A percentile compares a stretch with the other conserved stretches of the same genome.
These are phyloP conservation scores for Panthera leo DNA, from an alignment of 2,113 vertebrate species.

Conservation along the genomic window DNA sequence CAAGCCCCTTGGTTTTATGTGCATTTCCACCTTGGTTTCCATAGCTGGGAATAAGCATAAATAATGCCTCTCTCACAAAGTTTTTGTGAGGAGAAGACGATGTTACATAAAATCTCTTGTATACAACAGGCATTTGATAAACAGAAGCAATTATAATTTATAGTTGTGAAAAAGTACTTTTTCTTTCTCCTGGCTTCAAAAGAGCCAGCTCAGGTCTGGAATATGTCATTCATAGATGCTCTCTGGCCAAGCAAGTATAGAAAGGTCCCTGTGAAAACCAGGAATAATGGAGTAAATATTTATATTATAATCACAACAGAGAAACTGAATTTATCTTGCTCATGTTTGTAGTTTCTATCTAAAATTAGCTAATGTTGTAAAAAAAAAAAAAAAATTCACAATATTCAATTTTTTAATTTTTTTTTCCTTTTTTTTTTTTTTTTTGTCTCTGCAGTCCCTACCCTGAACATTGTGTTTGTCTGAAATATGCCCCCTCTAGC, in stretches of 20 bases:
- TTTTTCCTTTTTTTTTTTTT: background rate
- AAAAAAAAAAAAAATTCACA: background rate
- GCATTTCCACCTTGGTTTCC: background rate
- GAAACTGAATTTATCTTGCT: background rate
- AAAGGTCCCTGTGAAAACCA: background rate
- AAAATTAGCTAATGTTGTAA: slow-evolving; percentile 3
- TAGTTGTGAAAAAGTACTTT: background rate
- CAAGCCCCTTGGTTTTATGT: background rate
- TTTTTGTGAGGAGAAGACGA: background rate
- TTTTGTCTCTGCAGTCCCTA: background rate
- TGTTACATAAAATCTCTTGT: background rate
- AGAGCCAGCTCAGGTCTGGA: background rate
- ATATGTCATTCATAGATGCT: background rate
- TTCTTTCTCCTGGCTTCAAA: slow-evolving; percentile 1
- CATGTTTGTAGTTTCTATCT: background rate
- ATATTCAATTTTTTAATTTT: background rate
- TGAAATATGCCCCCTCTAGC: background rate
- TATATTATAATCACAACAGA: background rate
- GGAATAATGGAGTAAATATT: background rate
- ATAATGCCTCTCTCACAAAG: background rate
- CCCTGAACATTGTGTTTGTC: background rate
- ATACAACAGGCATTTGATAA: background rate
- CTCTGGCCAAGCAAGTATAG: background rate
- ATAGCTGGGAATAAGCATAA: background rate
- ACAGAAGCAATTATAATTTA: background rate